Conservation (phyloP, 2,888 invertebrate genomes). For the Tetropium fuscum region DNA sequence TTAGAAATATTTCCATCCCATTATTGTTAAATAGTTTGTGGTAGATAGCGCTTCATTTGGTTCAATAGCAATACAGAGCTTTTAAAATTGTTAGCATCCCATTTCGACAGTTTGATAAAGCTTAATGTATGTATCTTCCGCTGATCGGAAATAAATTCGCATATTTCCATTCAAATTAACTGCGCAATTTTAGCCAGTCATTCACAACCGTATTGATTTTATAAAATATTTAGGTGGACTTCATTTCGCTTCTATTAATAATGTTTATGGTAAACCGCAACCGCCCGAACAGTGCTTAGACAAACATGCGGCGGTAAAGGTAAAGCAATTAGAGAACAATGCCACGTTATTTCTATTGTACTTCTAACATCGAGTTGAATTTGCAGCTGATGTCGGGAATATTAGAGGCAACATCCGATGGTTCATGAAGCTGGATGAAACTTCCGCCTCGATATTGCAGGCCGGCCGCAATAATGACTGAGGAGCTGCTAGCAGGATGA, state of each 20-base stretch:
- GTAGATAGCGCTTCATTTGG: too few relatives aligned
- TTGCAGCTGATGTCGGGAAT: constrained; percentile 13
- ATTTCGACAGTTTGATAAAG: constrained; percentile 2
- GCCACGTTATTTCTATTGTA: not conserved
- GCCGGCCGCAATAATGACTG: constrained; percentile 42
- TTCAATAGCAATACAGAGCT: too few relatives aligned
- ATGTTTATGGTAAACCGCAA: constrained; percentile 1
- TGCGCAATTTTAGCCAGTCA: constrained; percentile 7
- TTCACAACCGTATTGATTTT: constrained; percentile 19
- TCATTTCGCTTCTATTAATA: constrained; percentile 18
- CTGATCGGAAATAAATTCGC: not conserved
- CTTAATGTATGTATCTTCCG: not conserved
- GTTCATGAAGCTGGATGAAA: constrained; percentile 39
- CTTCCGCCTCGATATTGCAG: constrained; percentile 50
- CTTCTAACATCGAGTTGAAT: not conserved
- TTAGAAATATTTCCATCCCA: too few relatives aligned
- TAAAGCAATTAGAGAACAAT: constrained; percentile 5
- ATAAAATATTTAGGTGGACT: constrained; percentile 19
- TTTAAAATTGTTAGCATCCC: constrained; percentile 1
- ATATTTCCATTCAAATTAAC: constrained; percentile 5
- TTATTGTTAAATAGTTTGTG: too few relatives aligned
- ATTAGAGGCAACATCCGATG: constrained; percentile 1
- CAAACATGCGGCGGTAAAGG: constrained; percentile 7
- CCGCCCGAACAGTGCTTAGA: constrained; percentile 9
- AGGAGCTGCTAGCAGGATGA: constrained; percentile 13